A percentile compares a stretch with the other conserved stretches of the same genome.
phyloP scores from a whole-genome alignment of 2,113 vertebrate genomes.

The Gymnorhina tibicen region DNA sequence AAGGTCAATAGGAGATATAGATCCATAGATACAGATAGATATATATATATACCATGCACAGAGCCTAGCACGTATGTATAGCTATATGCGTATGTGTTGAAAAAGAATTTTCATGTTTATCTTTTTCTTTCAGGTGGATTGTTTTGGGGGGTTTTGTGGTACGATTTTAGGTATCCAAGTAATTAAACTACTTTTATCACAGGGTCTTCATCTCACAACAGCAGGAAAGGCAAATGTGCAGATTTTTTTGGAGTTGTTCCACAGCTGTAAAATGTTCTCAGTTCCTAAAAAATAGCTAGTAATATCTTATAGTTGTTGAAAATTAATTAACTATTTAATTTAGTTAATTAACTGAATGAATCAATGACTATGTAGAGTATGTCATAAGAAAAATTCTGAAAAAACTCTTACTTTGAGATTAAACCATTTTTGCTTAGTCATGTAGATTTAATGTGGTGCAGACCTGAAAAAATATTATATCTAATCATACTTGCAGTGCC shows the following conservation, averaged over 20 bases:
- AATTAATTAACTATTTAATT: neutral
- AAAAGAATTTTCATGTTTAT: neutral
- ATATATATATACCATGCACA: neutral
- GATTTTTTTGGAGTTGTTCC: neutral
- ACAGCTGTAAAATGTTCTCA: neutral
- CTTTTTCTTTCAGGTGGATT: neutral
- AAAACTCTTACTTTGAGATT: neutral
- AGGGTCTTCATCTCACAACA: neutral
- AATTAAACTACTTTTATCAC: neutral
- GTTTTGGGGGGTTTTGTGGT: accelerated
- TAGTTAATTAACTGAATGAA: neutral
- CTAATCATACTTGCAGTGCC: neutral
- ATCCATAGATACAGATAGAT: neutral
- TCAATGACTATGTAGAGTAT: neutral
- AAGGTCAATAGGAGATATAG: neutral
- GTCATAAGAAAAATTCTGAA: neutral
- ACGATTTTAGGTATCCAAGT: neutral
- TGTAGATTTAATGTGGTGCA: neutral
- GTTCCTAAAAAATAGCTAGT: neutral
- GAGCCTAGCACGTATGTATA: neutral
- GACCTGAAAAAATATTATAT: neutral
- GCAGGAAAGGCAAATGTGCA: neutral
- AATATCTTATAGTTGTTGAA: neutral
- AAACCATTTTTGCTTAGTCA: neutral
- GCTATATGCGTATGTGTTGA: neutral